phyloP scores from a whole-genome alignment of 2,113 vertebrate genomes.

The Rallus limicola region DNA sequence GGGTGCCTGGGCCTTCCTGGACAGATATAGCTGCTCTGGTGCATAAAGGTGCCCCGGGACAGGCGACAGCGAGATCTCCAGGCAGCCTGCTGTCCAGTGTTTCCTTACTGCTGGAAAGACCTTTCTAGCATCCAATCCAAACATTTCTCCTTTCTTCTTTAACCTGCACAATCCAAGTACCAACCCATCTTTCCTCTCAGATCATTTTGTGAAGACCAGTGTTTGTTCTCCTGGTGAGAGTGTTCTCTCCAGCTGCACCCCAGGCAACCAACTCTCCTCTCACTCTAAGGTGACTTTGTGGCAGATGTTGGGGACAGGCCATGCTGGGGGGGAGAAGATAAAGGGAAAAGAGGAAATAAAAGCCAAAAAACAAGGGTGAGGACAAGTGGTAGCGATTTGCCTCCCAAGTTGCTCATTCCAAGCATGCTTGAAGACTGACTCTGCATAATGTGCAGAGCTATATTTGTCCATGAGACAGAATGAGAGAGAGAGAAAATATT shows the following conservation, averaged over 20 bases:
- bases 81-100: not conserved
- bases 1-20: not conserved
- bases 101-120: not conserved
- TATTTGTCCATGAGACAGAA: slow-evolving; percentile 61
- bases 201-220: not conserved
- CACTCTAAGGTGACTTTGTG: not conserved
- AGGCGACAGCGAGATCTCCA: not conserved
- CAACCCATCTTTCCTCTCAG: not conserved
- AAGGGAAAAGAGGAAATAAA: not conserved
- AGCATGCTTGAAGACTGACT: slow-evolving; percentile 14
- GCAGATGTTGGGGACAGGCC: not conserved
- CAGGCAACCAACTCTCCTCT: not conserved
- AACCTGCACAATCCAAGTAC: not conserved
- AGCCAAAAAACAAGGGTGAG: not conserved
- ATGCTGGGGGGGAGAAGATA: not conserved
- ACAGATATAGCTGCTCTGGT: not conserved
- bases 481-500: slow-evolving; percentile 41
- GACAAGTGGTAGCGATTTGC: not conserved
- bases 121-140: not conserved
- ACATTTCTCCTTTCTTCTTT: not conserved
- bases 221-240: not conserved
- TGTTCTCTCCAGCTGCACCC: not conserved
- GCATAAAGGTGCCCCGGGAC: not conserved
- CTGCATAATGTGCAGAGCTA: slow-evolving; percentile 21
- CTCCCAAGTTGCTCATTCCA: slow-evolving; percentile 52